Conservation (phyloP, 1,140 invertebrate genomes). For the Anthonomus grandis region DNA sequence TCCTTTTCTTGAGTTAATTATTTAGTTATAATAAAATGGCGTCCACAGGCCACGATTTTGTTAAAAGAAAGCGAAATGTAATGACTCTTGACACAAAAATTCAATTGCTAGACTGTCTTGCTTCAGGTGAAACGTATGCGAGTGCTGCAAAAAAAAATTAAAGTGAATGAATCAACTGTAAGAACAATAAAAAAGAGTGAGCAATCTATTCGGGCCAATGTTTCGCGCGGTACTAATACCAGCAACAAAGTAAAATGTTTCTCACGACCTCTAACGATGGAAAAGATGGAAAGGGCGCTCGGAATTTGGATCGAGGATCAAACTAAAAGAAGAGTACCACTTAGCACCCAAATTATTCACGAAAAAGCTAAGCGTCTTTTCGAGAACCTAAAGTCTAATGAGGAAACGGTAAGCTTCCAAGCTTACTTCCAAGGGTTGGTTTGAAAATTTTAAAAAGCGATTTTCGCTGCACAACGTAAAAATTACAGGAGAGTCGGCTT, state of each 20-base stretch:
- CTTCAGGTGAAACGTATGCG: background rate
- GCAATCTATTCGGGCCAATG: background rate
- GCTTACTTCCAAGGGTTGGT: constrained; percentile 1
- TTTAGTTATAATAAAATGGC: too few species aligned
- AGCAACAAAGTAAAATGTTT: background rate
- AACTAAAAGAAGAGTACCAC: constrained; percentile 2
- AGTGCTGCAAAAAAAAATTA: background rate
- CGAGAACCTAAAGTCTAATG: too few species aligned
- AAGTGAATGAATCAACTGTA: background rate
- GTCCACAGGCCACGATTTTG: too few species aligned
- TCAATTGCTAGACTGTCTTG: background rate
- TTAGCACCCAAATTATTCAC: background rate
- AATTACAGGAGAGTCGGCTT: constrained; percentile 13
- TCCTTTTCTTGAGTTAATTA: too few species aligned
- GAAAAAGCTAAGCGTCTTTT: too few species aligned
- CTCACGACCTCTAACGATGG: constrained; percentile 5
- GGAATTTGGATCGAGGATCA: constrained; percentile 12
- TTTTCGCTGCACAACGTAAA: constrained; percentile 14
- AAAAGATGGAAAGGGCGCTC: constrained; percentile 7
- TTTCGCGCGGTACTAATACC: background rate
- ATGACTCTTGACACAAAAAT: background rate
- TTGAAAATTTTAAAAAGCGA: constrained; percentile 12
- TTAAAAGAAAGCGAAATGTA: background rate
- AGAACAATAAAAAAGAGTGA: constrained; percentile 1
- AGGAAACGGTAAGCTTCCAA: too few species aligned